phyloP scores from a whole-genome alignment of 1,140 invertebrate species.

The Adoxophyes honmai region DNA sequence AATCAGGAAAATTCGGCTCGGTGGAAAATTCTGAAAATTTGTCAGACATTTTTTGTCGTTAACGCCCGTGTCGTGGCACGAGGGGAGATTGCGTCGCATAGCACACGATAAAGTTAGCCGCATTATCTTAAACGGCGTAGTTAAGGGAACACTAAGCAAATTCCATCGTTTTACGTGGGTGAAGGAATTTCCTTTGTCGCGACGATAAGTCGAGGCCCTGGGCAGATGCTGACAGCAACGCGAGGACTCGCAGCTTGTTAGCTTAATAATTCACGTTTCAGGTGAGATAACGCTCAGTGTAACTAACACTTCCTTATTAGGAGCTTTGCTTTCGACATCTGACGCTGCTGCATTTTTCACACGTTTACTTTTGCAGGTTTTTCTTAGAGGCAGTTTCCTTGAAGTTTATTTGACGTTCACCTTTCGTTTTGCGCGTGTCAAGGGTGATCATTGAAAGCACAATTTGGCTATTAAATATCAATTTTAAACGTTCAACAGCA shows the following conservation, averaged over 20 bases:
- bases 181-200: constrained; percentile 9
- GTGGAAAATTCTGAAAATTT: neutral
- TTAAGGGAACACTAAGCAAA: constrained; percentile 3
- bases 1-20: too few species aligned
- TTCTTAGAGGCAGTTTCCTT: too few species aligned
- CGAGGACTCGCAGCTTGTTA: neutral
- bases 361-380: too few species aligned
- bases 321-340: too few species aligned
- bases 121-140: constrained; percentile 12
- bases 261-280: neutral
- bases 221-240: neutral
- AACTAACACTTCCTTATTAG: neutral
- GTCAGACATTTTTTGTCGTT: neutral
- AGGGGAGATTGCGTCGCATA: neutral
- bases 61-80: neutral
- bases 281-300: neutral
- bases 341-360: too few species aligned
- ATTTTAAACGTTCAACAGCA: neutral
- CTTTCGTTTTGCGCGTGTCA: constrained; percentile 2
- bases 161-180: neutral
- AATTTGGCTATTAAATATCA: constrained; percentile 4
- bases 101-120: neutral
- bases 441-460: neutral
- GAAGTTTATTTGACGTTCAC: neutral
- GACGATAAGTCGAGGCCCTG: neutral